Evolutionary conservation across 2,888 invertebrate genomes (phyloP), one percentile per base, ranked within the genome.

Genomic region (Cephus rjabovi): DNA sequence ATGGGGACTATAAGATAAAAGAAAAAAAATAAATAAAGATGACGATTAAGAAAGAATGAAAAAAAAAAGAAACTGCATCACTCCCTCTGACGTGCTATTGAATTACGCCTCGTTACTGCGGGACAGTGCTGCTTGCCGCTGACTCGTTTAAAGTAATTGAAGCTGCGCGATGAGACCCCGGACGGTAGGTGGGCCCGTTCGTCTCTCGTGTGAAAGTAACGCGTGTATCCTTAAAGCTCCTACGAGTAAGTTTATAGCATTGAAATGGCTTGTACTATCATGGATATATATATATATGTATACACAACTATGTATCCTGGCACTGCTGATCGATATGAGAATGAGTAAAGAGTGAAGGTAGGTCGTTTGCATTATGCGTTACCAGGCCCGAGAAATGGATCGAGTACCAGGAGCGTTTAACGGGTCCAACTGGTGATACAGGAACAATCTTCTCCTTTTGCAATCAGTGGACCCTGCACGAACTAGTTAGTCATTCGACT

Each of bases 401-500:
- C 0, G 23, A 56, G 34, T 34, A 71, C 71, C 33, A 71, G 15
- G 33, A 34, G 71, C 71, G 71, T 71, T 71, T 71, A 71, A 71
- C 71, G 71, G 71, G 34, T 34, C 12, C 71, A 56, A 56, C 56
- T 56, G 9, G 23, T 9, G 56, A 56, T 56, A 56, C 56, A 56
- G 56, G 56, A 56, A 56, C 23, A 23, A 33, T 33, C 33, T 75
- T 31, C 80, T 82, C 81, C 77, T 77, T 77, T 84, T 83, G 83
- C 83, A 84, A 84, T 83, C 86, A 82, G 79, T 81, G 83, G 83
- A 84, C 81, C 83, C 80, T 81, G 82, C 84, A 84, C 81, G 84
- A 85, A 85, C 84, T 85, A 81, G 83, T 83, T 84, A 83, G 85
- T 86, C 86, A 87, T 86, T 87, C 85, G 81, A 81, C 83, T 79